phyloP scores from a whole-genome alignment of 2,888 invertebrate species.

The Ctena decussata region DNA sequence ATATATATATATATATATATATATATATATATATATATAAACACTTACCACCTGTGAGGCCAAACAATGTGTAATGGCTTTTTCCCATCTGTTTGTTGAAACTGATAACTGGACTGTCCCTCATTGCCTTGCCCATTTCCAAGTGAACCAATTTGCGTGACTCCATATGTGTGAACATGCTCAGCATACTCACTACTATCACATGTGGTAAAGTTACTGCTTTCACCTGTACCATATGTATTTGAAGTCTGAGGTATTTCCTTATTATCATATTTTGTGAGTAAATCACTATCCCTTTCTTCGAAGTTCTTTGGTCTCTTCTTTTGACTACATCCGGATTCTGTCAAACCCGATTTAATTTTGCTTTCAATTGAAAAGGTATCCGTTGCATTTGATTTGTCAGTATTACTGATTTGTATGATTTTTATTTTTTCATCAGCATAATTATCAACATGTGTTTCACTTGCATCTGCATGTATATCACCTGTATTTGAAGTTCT shows the following conservation, averaged over 20 bases:
- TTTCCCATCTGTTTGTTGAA: background rate
- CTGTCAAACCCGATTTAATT: too few species aligned
- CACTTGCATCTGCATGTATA: too few species aligned
- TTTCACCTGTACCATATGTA: background rate
- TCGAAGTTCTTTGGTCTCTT: background rate
- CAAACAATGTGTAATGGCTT: constrained; percentile 90
- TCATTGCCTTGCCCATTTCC: background rate
- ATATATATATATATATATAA: too few species aligned
- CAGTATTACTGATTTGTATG: too few species aligned
- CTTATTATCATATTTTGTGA: background rate
- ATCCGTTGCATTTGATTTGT: too few species aligned
- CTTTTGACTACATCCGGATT: background rate
- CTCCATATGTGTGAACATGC: too few species aligned
- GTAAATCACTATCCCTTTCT: background rate
- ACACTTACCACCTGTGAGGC: constrained; percentile 91
- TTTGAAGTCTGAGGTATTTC: background rate
- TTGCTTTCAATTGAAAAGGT: too few species aligned
- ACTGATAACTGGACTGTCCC: too few species aligned
- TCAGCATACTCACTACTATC: background rate
- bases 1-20: too few species aligned
- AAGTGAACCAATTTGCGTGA: background rate
- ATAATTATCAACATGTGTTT: background rate
- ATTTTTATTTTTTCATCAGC: background rate
- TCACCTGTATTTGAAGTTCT: too few species aligned
- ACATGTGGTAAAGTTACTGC: background rate